A percentile compares a stretch with the other conserved stretches of the same genome.
phyloP scores from a whole-genome alignment of 2,888 invertebrate genomes.

The Serrognathus titanus region DNA sequence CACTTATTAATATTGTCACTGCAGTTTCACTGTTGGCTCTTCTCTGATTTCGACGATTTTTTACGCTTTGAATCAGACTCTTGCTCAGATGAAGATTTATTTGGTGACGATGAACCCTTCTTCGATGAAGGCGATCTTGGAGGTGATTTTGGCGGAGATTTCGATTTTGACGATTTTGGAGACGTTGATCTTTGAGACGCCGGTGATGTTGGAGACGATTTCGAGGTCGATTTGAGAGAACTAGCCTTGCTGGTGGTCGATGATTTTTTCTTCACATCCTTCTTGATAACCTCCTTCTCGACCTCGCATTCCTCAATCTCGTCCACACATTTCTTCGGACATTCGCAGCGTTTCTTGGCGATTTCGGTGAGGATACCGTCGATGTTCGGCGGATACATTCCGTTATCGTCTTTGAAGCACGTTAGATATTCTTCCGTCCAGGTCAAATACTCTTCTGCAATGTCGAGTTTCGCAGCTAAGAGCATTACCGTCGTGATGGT shows the following conservation, averaged over 20 bases:
- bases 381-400: slow-evolving; percentile 28
- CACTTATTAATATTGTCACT: too few species aligned
- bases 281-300: not conserved
- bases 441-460: slow-evolving; percentile 22
- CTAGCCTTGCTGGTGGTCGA: not conserved
- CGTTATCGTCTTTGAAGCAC: slow-evolving; percentile 28
- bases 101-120: too few species aligned
- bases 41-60: too few species aligned
- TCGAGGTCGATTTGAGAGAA: too few species aligned
- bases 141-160: not conserved
- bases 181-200: not conserved
- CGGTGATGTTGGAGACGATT: too few species aligned
- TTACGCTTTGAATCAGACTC: too few species aligned
- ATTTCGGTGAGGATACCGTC: slow-evolving; percentile 29
- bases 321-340: not conserved
- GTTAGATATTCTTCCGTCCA: slow-evolving; percentile 27
- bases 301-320: not conserved
- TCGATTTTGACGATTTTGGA: not conserved
- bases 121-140: too few species aligned
- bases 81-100: too few species aligned
- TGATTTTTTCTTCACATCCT: not conserved
- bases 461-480: slow-evolving; percentile 25
- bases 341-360: slow-evolving; percentile 3
- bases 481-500: slow-evolving; percentile 31
- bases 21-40: too few species aligned